Base-by-base conservation (phyloP, 2,113 vertebrate species). In the Pterocles burchelli region DNA sequence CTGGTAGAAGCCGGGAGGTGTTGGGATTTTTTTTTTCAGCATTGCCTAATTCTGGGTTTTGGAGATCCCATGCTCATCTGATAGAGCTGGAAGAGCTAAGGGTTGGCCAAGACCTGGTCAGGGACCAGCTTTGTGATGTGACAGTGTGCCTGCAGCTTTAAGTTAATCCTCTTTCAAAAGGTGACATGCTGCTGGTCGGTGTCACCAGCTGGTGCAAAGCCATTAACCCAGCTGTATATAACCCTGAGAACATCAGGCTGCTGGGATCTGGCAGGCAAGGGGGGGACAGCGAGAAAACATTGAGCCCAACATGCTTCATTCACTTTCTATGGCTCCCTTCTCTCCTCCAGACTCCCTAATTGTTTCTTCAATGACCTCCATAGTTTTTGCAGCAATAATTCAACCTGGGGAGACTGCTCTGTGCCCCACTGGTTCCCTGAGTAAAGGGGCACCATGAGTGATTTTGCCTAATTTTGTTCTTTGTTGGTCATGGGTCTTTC, bases 341-440 rank as follows among this genome's bases (percentile, higher is more conserved):
- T 70, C 51, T 94, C 68, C 8, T 54, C 11, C 41, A 43, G 58
- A 29, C 31, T 70, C 65, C 59, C 29, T 74, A 41, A 81, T 70
- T 95, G 21, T 52, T 97, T 79, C 85, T 77, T 84, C 38, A 54
- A 25, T 73, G 33, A 89, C 41, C 33, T 89, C 33, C 0, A 21
- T 88, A 77, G 29, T 77, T 86, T 84, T 77, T 94, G 49, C 66
- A 83, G 82, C 34, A 63, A 10, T 41, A 63, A 72, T 67, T 94
- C 74, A 93, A 9, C 29, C 6, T 76, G 59, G 16, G 16, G 67
- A 91, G n/a, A 49, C 17, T 2, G 24, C 52, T 62, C 17, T 1
- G 16, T 15, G 62, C 70, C 24, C 61, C 7, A 3, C 46, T 75
- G 63, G 8, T 71, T 89, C 62, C 20, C 54, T 43, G 18, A 2